phyloP scores from a whole-genome alignment of 2,113 vertebrate species.

The Cyanoramphus novaezelandiae region DNA sequence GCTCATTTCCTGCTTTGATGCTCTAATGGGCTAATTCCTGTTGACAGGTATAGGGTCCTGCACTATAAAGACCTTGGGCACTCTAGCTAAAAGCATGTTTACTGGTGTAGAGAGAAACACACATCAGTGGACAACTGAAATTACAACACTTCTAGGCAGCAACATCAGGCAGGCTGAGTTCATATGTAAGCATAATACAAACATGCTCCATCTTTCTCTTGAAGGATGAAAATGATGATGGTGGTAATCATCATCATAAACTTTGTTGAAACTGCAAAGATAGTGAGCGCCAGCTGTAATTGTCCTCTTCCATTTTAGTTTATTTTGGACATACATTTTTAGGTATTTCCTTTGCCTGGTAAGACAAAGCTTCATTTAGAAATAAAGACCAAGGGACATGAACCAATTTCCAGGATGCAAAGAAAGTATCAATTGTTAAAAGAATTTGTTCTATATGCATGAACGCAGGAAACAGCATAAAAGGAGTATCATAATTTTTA shows the following conservation, averaged over 20 bases:
- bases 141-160: background rate
- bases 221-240: background rate
- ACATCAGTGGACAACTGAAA: background rate
- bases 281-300: background rate
- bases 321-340: background rate
- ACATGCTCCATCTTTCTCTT: background rate
- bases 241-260: background rate
- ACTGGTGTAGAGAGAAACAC: background rate
- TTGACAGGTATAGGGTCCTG: background rate
- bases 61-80: background rate
- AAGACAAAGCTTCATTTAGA: background rate
- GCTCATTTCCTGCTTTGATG: background rate
- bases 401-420: background rate
- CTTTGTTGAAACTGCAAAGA: background rate
- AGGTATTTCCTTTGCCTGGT: background rate
- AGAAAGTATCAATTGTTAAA: background rate
- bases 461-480: background rate
- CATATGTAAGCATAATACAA: background rate
- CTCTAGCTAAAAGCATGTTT: background rate
- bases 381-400: background rate
- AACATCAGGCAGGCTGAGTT: background rate
- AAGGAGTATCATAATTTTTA: background rate
- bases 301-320: background rate
- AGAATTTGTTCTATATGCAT: background rate
- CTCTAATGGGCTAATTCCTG: background rate